phyloP scores from a whole-genome alignment of 2,113 vertebrate genomes.

The Corvus moneduloides region DNA sequence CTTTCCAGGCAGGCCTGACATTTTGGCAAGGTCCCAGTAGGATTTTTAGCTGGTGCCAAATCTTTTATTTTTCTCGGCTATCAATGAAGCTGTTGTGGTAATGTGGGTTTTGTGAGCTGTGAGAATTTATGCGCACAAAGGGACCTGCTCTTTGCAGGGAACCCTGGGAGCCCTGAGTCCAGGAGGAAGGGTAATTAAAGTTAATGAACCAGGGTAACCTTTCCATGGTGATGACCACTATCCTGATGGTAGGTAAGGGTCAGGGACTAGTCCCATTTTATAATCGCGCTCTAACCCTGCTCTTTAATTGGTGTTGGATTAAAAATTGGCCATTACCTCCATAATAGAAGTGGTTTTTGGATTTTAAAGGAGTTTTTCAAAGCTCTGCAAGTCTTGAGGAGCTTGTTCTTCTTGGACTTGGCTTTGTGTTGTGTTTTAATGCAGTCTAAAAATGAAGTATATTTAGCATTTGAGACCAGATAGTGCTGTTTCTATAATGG shows the following conservation, averaged over 20 bases:
- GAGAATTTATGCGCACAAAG: conserved; percentile 81
- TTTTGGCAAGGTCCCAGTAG: conserved; percentile 73
- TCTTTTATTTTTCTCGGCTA: conserved; percentile 75
- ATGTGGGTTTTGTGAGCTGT: conserved; percentile 81
- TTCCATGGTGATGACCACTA: conserved; percentile 71
- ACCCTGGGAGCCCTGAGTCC: conserved; percentile 76
- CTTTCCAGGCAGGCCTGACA: conserved; percentile 65
- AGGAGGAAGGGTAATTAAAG: conserved; percentile 81
- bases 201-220: conserved; percentile 82
- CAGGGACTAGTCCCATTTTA: conserved; percentile 56
- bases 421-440: neutral
- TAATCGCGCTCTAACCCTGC: neutral
- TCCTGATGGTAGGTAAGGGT: conserved; percentile 70
- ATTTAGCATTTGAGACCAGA: conserved; percentile 14
- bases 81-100: conserved; percentile 83
- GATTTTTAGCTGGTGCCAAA: conserved; percentile 74
- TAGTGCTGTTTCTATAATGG: neutral
- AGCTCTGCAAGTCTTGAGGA: neutral
- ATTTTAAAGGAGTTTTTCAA: conserved; percentile 29
- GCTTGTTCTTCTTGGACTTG: conserved; percentile 17
- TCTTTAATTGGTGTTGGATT: conserved; percentile 27
- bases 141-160: conserved; percentile 79
- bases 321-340: conserved; percentile 1
- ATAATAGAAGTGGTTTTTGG: neutral
- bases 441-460: neutral